Evolutionary conservation across 2,888 invertebrate species (phyloP), one percentile per base, ranked within the genome.

Genomic region (Drosophila anomelani): DNA sequence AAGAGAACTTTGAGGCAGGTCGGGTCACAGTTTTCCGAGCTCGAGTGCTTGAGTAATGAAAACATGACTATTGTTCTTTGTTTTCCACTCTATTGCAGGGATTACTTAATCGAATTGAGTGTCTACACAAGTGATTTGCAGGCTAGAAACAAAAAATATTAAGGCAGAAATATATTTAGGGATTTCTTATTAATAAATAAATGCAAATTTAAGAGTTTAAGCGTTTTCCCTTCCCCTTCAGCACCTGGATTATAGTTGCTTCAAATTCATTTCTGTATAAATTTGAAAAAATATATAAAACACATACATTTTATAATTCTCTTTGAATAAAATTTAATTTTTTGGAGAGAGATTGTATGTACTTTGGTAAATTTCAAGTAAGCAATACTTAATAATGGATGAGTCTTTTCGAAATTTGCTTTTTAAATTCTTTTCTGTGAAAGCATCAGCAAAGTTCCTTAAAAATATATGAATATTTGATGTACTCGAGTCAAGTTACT

Each of bases 41-140:
- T 32, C 10, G 36, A 66, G 66, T 55, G 60, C 67, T 56, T 49
- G 36, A 68, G 66, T 68, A 68, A 68, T 68, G 68, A 68, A 66
- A 68, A 68, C 49, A 41, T 47, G 36, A 17, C 66, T 49, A 9
- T 36, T 10, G 13, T 26, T 26, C 39, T 36, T 47, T 47, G 38
- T 46, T 34, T 10, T 32, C 23, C 23, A 17, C 13, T 54, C 26
- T 49, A 10, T 26, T 17, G 53, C 12, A 39, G 13, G 17, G 32
- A 20, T 13, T 29, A 6, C n/a, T 9, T 46, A 61, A 53, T 54
- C 26, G 20, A 67, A 62, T 47, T 62, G 17, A 58, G 58, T 57
- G 3, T n/a, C 12, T 12, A 56, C 26, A 20, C 10, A 29, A 26
- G 23, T 23, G 23, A 23, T 3, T 7, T 29, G 4, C 6, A 13